A percentile compares a stretch with the other conserved stretches of the same genome.
These are phyloP conservation scores for Acrocephalus arundinaceus DNA, from an alignment of 2,113 vertebrate species.

Conservation along the genomic window DNA sequence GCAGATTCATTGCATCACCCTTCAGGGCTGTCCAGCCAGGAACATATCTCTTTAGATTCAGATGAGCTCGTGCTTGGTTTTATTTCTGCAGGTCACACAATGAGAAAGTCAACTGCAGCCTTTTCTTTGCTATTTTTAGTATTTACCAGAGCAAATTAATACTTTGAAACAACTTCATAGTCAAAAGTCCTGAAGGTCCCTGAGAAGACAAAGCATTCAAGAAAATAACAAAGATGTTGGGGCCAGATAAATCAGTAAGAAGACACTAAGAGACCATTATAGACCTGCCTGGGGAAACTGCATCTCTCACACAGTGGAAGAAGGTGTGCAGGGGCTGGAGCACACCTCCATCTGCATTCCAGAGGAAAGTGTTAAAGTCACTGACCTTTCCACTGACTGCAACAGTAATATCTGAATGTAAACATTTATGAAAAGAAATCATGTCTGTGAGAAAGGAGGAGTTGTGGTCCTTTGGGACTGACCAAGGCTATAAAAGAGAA, in stretches of 20 bases:
- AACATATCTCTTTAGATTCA: background rate
- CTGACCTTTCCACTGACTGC: background rate
- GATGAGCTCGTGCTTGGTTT: background rate
- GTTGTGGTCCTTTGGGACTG: fast-evolving
- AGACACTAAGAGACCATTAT: background rate
- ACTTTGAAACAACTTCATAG: background rate
- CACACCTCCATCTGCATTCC: background rate
- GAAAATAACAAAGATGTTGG: background rate
- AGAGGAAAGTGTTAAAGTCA: background rate
- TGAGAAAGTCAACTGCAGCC: background rate
- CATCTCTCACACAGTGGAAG: background rate
- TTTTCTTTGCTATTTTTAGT: background rate
- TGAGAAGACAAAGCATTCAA: background rate
- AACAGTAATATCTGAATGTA: background rate
- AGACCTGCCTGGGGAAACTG: background rate
- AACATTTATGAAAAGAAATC: background rate
- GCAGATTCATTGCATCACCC: background rate
- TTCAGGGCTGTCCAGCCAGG: background rate
- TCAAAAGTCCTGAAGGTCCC: background rate
- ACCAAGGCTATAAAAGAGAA: background rate
- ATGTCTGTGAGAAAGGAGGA: background rate
- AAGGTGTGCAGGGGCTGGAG: background rate
- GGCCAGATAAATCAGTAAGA: background rate
- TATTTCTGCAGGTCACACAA: background rate
- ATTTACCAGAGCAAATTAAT: background rate